Evolutionary conservation across 2,797 vertebrate species (phyloP), one percentile per base, ranked within the genome.

Genomic region (Pygocentrus nattereri): DNA sequence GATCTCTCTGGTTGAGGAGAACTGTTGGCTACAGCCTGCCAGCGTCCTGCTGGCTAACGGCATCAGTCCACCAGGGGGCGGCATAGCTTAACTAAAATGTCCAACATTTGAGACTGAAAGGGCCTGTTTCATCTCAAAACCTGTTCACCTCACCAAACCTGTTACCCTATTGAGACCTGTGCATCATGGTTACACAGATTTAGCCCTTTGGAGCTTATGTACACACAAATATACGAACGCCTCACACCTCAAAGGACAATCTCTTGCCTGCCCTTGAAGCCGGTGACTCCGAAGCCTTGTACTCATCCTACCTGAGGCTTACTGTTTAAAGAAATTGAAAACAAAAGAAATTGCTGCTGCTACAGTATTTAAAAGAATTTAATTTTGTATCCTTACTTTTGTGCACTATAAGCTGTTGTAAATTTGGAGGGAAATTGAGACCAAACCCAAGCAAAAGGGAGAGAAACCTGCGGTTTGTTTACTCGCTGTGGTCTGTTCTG

Each of bases 361-460:
- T 96, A 95, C 92, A 92, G 93, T 95, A 93, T 95, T 95, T 94
- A 94, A 94, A 93, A 92, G 50, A 79, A 91, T 94, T 83, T 94
- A 93, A 93, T 94, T 94, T 95, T 94, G 86, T 94, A 94, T 93
- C 92, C 91, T 93, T 84, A 83, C 87, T 93, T 94, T 95, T 94
- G 93, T 95, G 95, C 94, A 95, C 95, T 94, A 94, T 89, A 91
- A 93, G 92, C 92, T 93, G 89, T 94, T 82, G 88, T 93, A 88
- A 91, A 81, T 92, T 88, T 86, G 91, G 19, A 74, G 93, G 92
- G 91, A 91, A 92, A 85, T 68, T 84, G 90, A 94, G 94, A 95
- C 95, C 94, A 95, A 95, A 94, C 92, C 86, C 85, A 89, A 92
- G 91, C 68, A 87, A 93, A 94, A 93, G 88, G 91, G 92, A 93